These are phyloP conservation scores for Hydrolagus affinis DNA, from an alignment of 2,113 vertebrate species.

Conservation along the genomic window DNA sequence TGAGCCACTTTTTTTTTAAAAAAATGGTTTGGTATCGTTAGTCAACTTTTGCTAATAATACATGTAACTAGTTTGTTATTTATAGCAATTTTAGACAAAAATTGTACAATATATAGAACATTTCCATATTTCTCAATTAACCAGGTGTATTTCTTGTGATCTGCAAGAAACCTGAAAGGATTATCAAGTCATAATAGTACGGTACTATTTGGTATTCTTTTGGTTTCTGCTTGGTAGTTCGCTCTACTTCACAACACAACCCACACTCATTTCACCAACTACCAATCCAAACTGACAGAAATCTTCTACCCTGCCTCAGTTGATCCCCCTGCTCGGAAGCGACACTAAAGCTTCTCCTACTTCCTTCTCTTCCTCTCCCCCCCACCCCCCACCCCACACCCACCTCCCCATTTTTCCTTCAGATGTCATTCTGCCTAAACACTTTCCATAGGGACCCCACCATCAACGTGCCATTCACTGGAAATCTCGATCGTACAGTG, in stretches of 20 bases:
- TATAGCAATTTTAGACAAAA: slow-evolving; percentile 1
- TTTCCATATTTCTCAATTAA: slow-evolving; percentile 27
- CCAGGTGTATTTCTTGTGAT: slow-evolving; percentile 18
- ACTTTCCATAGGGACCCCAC: not conserved
- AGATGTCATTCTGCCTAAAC: not conserved
- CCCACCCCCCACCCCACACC: too few relatives aligned
- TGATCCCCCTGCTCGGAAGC: not conserved
- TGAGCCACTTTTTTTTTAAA: too few relatives aligned
- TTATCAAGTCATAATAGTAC: slow-evolving; percentile 12
- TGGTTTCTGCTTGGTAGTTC: slow-evolving; percentile 21
- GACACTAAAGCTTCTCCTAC: not conserved
- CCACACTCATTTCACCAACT: slow-evolving; percentile 26
- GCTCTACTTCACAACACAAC: slow-evolving; percentile 2
- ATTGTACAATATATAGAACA: not conserved
- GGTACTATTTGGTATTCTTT: slow-evolving; percentile 19
- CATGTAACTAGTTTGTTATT: not conserved
- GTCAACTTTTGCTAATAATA: not conserved
- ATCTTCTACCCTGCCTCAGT: slow-evolving; percentile 4
- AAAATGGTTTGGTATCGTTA: too few relatives aligned
- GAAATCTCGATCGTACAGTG: not conserved
- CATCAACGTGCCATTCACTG: not conserved
- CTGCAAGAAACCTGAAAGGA: slow-evolving; percentile 1
- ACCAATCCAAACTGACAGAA: slow-evolving; percentile 26
- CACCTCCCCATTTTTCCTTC: slow-evolving; percentile 12
- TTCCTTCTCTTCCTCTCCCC: too few relatives aligned